Evolutionary conservation across 2,888 invertebrate species (phyloP), one percentile per base, ranked within the genome.

Genomic region (Sympetrum striolatum): DNA sequence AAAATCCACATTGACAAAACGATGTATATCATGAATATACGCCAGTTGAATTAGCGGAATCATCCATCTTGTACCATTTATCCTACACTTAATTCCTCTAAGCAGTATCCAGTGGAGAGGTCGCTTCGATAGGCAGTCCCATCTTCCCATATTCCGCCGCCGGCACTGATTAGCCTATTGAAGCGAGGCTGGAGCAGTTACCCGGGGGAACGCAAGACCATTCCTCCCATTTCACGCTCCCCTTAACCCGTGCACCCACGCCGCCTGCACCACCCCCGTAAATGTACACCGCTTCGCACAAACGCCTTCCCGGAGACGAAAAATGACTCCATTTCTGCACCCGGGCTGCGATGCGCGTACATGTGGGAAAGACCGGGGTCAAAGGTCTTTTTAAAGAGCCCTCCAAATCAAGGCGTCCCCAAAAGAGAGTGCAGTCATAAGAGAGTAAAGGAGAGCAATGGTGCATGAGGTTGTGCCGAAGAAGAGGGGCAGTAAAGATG

Each of bases 221-320:
- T 58, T 18, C 44, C 82, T n/a, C 60, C 86, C 86, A 86, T 86
- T 86, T 86, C 64, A 86, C 86, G 64, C 86, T 15, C 37, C 39
- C 86, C 86, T 86, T 35, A 22, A 22, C 86, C 60, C 37, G 37
- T 4, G 86, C 86, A 22, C 35, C 15, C 25, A 31, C 22, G 4
- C 44, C 82, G 2, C 31, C n/a, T 25, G 81, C 53, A 58, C 60
- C 64, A n/a, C n/a, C 60, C 64, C 5, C 31, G n/a, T 22, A 31
- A 73, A 73, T 73, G 73, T 31, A 31, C 15, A 14, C 22, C 22
- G n/a, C 60, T 39, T 48, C 73, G 31, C 73, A 73, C 73, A 73
- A 31, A 73, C 73, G 73, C 73, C 25, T 53, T 53, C 53, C 31
- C 73, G 14, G 31, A 18, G 25, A 73, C 3, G 12, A 6, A 31